Percentiles rank a stretch among this genome's conserved stretches.
These are phyloP conservation scores for Alexandromys fortis DNA, from an alignment of 2,113 vertebrate genomes.

Conservation along the genomic window DNA sequence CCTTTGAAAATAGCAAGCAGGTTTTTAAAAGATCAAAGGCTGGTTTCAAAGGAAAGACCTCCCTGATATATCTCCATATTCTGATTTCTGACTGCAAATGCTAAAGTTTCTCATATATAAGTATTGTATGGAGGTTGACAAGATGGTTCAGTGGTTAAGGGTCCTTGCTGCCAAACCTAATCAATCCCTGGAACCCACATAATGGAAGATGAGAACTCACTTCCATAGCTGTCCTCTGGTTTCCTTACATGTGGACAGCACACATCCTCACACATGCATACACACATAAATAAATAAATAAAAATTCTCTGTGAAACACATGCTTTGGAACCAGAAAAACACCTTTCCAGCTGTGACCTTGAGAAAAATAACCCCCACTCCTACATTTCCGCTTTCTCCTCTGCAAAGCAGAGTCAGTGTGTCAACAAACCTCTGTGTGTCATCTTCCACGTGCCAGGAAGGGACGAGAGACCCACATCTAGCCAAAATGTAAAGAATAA, in stretches of 20 bases:
- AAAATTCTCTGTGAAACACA: background rate
- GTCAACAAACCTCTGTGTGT: background rate
- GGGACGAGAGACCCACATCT: background rate
- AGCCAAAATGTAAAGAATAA: background rate
- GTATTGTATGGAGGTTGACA: too few relatives aligned
- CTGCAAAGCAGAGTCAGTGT: background rate
- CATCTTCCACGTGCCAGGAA: background rate
- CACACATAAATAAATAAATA: background rate
- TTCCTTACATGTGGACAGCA: too few relatives aligned
- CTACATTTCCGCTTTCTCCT: background rate
- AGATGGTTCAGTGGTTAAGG: background rate
- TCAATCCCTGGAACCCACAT: background rate
- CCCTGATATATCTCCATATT: slow-evolving; percentile 17
- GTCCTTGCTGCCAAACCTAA: background rate
- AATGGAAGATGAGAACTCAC: background rate
- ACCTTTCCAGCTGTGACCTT: background rate
- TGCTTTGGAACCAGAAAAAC: background rate
- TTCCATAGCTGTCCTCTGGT: background rate
- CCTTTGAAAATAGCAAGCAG: slow-evolving; percentile 37
- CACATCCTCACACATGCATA: background rate
- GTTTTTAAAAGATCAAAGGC: slow-evolving; percentile 55
- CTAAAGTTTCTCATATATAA: background rate
- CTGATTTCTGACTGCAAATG: background rate
- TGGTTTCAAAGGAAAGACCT: slow-evolving; percentile 60
- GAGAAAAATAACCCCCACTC: background rate